Base-by-base conservation (phyloP, 2,888 invertebrate genomes). In the Heteromyza rotundicornis region DNA sequence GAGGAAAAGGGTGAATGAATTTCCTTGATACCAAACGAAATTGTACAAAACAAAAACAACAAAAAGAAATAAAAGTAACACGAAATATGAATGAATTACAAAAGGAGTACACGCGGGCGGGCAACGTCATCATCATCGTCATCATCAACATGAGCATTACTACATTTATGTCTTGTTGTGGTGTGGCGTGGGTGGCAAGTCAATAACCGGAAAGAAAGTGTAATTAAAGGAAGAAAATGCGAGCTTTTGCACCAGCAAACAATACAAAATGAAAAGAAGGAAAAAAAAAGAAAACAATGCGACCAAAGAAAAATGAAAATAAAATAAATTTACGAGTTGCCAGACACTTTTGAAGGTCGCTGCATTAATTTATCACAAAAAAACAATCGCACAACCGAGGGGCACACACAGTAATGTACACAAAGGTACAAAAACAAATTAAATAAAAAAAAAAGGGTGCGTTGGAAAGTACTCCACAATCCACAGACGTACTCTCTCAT, bases 1-100 rank as follows among this genome's bases (percentile, higher is more conserved):
- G 47, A 27, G 56, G 36, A 17, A 49, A 66, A 62, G 66, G 68
- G 63, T 68, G 66, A 68, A 66, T 66, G 68, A 68, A 69, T 65
- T 69, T 61, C 64, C 61, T 65, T 66, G 62, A 66, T 61, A 49
- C 56, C 56, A 58, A 63, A 57, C 53, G 62, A 44, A 55, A 62
- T 61, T 51, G 50, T 57, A 59, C 51, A 62, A 59, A 59, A 60
- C 60, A 36, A 56, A 53, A 49, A 55, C 51, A 44, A 44, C 14
- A 55, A 40, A 55, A 51, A 58, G 16, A 32, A 27, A 40, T 61
- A 58, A 55, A 59, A 50, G 59, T 35, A 58, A 63, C 20, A 61
- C 55, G 23, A 60, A 57, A 52, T 55, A 58, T 47, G 47, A 57
- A 49, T 47, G 50, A 23, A 24, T 40, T 40, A n/a, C 40, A 40